Evolutionary conservation across 2,888 invertebrate genomes (phyloP), one percentile per base, ranked within the genome.

Genomic region (Leucozona laternaria): DNA sequence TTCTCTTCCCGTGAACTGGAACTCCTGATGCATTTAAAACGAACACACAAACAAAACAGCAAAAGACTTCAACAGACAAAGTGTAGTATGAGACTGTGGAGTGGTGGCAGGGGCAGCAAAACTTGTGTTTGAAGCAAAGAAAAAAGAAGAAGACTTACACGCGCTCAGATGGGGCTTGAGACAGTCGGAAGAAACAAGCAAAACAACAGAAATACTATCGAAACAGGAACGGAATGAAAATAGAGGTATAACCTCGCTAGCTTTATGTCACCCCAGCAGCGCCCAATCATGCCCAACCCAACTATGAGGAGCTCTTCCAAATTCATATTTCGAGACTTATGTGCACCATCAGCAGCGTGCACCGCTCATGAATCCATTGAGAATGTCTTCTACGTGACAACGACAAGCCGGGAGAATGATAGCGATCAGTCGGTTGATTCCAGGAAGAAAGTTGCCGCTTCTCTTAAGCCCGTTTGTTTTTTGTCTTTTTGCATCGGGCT

Each of bases 381-480:
- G 81, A 81, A 81, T 86, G 78, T 78, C 73, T 81, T 78, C 81
- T 86, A 86, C 85, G 81, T 86, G 85, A 81, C 85, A 85, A 79
- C 81, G 85, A 81, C 85, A 85, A 79, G 73, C 73, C 68, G 77
- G 73, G 37, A 75, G 73, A 86, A 86, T 75, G 85, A 81, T 81
- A 75, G 85, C 64, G 77, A 86, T 86, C 85, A 73, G 77, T 86
- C 73, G 20, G 62, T 50, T 73, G 58, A 81, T 78, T 86, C 81
- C 81, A 68, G 78, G 77, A 81, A 86, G 73, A 77, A 81, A 78
- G 81, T 73, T 78, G 37, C 62, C 60, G 68, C 68, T 68, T 53
- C 48, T 66, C 66, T 66, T 31, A 48, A 66, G 62, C 31, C 77
- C 66, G 43, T n/a, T n/a, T n/a, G 20, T 45, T 45, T 64, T 40